A percentile compares a stretch with the other conserved stretches of the same genome.
These are phyloP conservation scores for Caracal caracal DNA, from an alignment of 2,113 vertebrate species.

Conservation along the genomic window DNA sequence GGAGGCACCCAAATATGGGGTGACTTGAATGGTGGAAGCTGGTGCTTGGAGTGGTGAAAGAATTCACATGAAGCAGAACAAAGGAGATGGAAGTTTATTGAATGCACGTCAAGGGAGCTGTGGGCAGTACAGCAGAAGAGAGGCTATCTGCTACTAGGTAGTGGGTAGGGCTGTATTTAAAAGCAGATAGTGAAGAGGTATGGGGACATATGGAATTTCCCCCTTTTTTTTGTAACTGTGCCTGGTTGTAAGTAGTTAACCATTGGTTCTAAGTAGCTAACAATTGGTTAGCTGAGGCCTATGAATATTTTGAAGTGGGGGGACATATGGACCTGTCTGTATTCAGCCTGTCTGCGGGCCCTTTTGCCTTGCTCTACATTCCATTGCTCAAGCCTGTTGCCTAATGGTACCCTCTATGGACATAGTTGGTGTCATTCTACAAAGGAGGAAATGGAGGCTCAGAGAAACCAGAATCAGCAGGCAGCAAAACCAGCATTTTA, in stretches of 20 bases:
- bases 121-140: neutral
- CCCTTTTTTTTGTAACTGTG: neutral
- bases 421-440: rapidly evolving
- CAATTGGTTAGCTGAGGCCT: neutral
- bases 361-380: neutral
- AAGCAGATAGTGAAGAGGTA: neutral
- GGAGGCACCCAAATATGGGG: neutral
- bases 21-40: neutral
- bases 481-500: neutral
- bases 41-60: neutral
- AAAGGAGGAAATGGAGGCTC: neutral
- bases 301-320: neutral
- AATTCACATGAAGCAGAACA: neutral
- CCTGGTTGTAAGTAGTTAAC: neutral
- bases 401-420: neutral
- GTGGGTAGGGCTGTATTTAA: neutral
- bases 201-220: neutral
- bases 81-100: neutral
- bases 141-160: neutral
- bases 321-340: neutral
- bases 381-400: neutral
- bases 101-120: neutral
- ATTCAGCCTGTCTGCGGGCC: neutral
- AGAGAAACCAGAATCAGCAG: neutral
- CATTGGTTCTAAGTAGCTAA: neutral